Conservation (phyloP, 2,113 vertebrate genomes). For the Pedionomus torquatus region DNA sequence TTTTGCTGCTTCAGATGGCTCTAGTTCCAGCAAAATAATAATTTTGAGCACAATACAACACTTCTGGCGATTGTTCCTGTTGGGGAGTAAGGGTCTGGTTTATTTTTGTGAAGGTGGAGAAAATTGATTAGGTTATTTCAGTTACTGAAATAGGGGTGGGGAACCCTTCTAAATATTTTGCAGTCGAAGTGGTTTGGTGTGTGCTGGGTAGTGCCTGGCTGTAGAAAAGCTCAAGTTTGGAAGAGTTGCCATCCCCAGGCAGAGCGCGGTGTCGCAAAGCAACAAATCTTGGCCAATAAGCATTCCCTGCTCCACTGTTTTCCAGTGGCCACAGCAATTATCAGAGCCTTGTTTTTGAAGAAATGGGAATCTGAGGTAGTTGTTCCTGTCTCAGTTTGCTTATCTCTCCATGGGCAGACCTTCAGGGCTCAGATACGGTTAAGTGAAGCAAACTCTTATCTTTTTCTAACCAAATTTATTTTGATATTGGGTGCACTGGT, state of each 20-base stretch:
- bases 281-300: background rate
- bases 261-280: background rate
- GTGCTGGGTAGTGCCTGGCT: background rate
- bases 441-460: background rate
- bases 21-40: background rate
- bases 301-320: background rate
- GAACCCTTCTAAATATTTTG: background rate
- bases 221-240: background rate
- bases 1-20: background rate
- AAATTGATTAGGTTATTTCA: background rate
- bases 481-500: background rate
- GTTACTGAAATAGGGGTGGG: background rate
- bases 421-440: background rate
- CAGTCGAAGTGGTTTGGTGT: background rate
- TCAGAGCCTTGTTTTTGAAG: background rate
- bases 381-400: background rate
- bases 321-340: background rate
- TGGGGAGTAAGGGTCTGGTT: background rate
- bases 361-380: background rate
- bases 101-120: background rate
- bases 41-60: background rate
- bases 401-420: background rate
- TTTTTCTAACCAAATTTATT: constrained; percentile 12
- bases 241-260: background rate
- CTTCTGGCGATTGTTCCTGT: background rate